A percentile compares a stretch with the other conserved stretches of the same genome.
phyloP scores from a whole-genome alignment of 2,888 invertebrate genomes.

The Suillia variegata region DNA sequence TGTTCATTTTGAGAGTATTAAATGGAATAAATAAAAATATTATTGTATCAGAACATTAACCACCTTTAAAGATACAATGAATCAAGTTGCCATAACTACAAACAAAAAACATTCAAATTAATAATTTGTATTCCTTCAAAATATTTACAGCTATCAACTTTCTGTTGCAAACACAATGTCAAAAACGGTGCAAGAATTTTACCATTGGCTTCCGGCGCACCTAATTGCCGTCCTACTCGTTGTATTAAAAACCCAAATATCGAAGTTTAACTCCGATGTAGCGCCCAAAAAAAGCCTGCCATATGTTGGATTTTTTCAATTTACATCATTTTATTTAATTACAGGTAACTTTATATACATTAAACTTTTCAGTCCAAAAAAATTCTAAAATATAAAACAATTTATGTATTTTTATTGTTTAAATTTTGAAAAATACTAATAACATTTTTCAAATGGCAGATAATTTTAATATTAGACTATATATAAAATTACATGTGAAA shows the following conservation, averaged over 20 bases:
- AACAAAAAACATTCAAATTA: background rate
- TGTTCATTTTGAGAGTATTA: too few species aligned
- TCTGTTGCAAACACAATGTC: constrained; percentile 68
- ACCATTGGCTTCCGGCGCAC: constrained; percentile 70
- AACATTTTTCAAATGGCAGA: too few species aligned
- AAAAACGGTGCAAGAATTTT: constrained; percentile 71
- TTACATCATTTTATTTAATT: constrained; percentile 61
- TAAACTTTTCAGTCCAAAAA: background rate
- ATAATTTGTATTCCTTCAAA: background rate
- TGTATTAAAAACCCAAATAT: constrained; percentile 65
- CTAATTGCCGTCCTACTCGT: constrained; percentile 70
- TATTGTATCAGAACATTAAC: too few species aligned
- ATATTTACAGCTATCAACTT: constrained; percentile 54
- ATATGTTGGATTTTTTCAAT: constrained; percentile 67
- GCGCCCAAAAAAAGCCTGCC: too few species aligned
- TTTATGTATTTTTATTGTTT: too few species aligned
- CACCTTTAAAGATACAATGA: too few species aligned
- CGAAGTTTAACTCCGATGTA: constrained; percentile 58
- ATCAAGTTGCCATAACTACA: too few species aligned
- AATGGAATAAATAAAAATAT: too few species aligned
- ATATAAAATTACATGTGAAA: too few species aligned
- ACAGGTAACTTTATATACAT: constrained; percentile 43
- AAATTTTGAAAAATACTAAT: too few species aligned
- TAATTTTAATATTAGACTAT: too few species aligned
- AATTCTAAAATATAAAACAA: too few species aligned